A percentile compares a stretch with the other conserved stretches of the same genome.
phyloP scores from a whole-genome alignment of 2,888 invertebrate genomes.

The Watsonalla binaria region DNA sequence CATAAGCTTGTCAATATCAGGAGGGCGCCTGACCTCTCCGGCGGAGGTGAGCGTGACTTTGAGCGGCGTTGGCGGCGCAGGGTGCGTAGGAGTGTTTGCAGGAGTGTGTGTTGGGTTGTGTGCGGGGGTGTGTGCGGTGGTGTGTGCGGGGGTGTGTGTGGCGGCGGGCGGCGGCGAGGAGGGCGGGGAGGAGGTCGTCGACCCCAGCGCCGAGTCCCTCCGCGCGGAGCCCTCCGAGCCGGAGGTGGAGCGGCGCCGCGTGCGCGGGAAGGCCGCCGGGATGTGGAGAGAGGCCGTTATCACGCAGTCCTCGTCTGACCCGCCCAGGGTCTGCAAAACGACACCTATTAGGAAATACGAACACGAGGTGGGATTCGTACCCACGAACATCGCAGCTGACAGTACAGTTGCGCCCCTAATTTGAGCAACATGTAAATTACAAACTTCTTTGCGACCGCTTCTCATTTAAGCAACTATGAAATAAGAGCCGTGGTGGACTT shows the following conservation, averaged over 20 bases:
- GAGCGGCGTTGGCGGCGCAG: constrained; percentile 32
- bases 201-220: constrained; percentile 83
- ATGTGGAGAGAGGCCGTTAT: constrained; percentile 91
- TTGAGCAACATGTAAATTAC: too few species aligned
- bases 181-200: constrained; percentile 72
- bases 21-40: constrained; percentile 73
- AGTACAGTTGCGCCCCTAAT: too few species aligned
- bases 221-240: constrained; percentile 55
- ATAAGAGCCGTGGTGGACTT: too few species aligned
- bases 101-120: constrained; percentile 50
- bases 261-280: constrained; percentile 76
- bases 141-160: constrained; percentile 75
- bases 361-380: too few species aligned
- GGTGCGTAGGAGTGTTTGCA: constrained; percentile 12
- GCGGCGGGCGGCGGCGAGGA: constrained; percentile 45
- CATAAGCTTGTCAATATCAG: constrained; percentile 57
- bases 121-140: constrained; percentile 51
- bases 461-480: too few species aligned
- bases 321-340: constrained; percentile 73
- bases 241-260: constrained; percentile 57
- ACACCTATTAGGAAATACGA: not conserved
- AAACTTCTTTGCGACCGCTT: too few species aligned
- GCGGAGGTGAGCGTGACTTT: constrained; percentile 81
- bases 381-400: too few species aligned
- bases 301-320: constrained; percentile 81